Evolutionary conservation across 2,888 invertebrate genomes (phyloP).

Genomic region (Morpho deidamia): DNA sequence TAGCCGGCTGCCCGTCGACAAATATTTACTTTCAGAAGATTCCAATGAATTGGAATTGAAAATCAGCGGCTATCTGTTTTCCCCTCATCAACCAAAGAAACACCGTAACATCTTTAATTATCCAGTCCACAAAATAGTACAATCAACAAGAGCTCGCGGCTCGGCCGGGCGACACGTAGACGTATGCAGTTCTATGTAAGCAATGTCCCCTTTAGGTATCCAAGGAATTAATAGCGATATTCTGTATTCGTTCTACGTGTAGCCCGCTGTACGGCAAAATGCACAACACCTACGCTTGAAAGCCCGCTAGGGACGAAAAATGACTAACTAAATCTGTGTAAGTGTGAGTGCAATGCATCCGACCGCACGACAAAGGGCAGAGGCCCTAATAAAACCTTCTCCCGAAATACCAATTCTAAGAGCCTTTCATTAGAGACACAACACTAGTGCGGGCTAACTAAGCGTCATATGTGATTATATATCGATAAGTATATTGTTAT

Average conservation of each 20-base stretch:
- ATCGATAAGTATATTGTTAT: neutral
- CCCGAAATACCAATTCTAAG: neutral
- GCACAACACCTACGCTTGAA: neutral
- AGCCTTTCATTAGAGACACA: constrained; percentile 6
- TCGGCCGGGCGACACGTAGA: constrained; percentile 2
- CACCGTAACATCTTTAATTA: neutral
- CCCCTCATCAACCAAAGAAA: constrained; percentile 8
- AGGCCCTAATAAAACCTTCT: constrained; percentile 4
- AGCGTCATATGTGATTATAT: neutral
- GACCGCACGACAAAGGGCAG: constrained; percentile 6
- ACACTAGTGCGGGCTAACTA: constrained; percentile 6
- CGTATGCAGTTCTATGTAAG: neutral
- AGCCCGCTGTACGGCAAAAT: neutral
- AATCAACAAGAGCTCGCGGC: constrained; percentile 4
- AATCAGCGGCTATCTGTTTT: neutral
- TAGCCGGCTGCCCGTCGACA: neutral
- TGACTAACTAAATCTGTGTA: neutral
- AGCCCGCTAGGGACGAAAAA: neutral
- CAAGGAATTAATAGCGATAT: neutral
- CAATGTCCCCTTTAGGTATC: neutral
- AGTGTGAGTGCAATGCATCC: constrained; percentile 3
- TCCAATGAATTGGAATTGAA: neutral
- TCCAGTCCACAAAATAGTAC: neutral
- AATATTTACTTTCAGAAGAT: neutral
- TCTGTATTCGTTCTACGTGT: constrained; percentile 1